Conservation (phyloP, 2,888 invertebrate species). For the Sphaerophoria rueppellii region DNA sequence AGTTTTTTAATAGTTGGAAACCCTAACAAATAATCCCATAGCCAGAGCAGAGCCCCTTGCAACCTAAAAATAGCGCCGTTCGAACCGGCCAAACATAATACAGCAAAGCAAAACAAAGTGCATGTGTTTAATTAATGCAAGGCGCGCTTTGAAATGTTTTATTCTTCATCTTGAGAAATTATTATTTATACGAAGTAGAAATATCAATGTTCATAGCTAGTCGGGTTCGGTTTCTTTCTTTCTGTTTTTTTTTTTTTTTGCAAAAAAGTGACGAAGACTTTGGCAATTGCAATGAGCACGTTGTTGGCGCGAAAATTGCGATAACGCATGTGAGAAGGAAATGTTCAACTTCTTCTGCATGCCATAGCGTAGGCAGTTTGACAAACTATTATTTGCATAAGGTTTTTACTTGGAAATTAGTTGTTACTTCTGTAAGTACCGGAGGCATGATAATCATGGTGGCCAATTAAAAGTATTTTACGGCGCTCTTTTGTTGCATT, state of each 20-base stretch:
- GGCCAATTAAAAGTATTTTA: background rate
- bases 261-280: slow-evolving; percentile 14
- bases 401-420: slow-evolving; percentile 60
- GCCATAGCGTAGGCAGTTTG: slow-evolving; percentile 22
- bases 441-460: slow-evolving; percentile 34
- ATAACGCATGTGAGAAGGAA: slow-evolving; percentile 64
- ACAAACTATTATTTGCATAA: slow-evolving; percentile 1
- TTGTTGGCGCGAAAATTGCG: slow-evolving; percentile 48
- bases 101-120: slow-evolving; percentile 54
- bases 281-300: slow-evolving; percentile 8
- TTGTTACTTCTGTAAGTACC: slow-evolving; percentile 2
- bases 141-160: slow-evolving; percentile 38
- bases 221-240: slow-evolving; percentile 16
- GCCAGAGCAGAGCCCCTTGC: slow-evolving; percentile 24
- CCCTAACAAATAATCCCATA: background rate
- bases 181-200: slow-evolving; percentile 35
- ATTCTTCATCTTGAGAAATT: slow-evolving; percentile 49
- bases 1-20: background rate
- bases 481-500: no score
- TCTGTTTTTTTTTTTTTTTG: background rate
- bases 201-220: slow-evolving; percentile 24
- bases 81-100: slow-evolving; percentile 18
- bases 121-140: slow-evolving; percentile 63
- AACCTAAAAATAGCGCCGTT: slow-evolving; percentile 61
- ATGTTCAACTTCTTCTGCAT: slow-evolving; percentile 58